phyloP scores from a whole-genome alignment of 2,113 vertebrate genomes.

The Hyaena hyaena region DNA sequence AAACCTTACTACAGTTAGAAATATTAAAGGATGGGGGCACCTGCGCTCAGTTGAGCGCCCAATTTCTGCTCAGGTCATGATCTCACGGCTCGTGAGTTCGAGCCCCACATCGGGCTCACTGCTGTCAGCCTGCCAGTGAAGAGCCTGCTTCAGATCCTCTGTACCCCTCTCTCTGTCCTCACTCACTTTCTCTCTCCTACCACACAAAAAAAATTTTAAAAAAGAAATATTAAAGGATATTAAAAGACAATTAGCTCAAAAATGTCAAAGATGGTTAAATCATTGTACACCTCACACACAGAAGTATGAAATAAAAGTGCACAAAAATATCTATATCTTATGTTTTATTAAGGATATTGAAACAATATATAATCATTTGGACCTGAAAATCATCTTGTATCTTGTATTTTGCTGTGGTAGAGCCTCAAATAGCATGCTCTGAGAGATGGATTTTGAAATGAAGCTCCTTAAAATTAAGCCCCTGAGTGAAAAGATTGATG shows the following conservation, averaged over 20 bases:
- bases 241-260: background rate
- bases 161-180: too few species aligned
- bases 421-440: background rate
- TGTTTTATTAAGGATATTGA: background rate
- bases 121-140: too few species aligned
- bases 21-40: background rate
- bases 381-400: background rate
- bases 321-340: background rate
- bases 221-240: background rate
- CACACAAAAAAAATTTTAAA: too few species aligned
- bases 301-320: background rate
- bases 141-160: too few species aligned
- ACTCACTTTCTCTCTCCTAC: too few species aligned
- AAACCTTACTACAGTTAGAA: background rate
- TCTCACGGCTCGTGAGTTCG: too few species aligned
- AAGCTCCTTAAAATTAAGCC: conserved; percentile 5
- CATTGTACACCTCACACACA: background rate
- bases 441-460: background rate
- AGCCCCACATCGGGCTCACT: too few species aligned
- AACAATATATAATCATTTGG: background rate
- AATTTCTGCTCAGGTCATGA: too few species aligned
- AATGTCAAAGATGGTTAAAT: background rate
- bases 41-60: too few species aligned
- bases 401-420: conserved; percentile 2
- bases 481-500: background rate